Evolutionary conservation across 2,797 vertebrate species (phyloP), one percentile per base, ranked within the genome.

Genomic region (Eospalax fontanierii): DNA sequence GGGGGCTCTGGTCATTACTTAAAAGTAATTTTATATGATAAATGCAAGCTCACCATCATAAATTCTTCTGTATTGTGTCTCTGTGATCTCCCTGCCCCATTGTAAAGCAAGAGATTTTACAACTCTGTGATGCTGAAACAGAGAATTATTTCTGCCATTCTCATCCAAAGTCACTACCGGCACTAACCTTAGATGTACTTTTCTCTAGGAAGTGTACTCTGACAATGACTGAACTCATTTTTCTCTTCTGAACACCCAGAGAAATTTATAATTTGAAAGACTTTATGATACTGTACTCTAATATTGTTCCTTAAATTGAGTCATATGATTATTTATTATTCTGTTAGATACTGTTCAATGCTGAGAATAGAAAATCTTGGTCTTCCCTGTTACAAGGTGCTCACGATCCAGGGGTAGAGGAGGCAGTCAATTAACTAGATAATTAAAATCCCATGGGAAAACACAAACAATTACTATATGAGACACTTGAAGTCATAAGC

Each of bases 41-140:
- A 90, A 88, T 87, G 85, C 84, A 81, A 81, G 75, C 24, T 61
- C 30, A 84, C 38, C 90, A 26, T 87, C 38, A 76, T 18, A 68
- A 74, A 71, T 63, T 83, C 28, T 91, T 93, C 46, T 86, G 30
- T 92, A 54, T 80, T 90, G 76, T 40, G 46, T 86, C 61, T 95
- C 40, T 78, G 61, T 93, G 18, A 89, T 75, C 18, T n/a, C 40
- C 33, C 33, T 94, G 30, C 33, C 35, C 14, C 74, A 43, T 74
- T 83, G 59, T 68, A 76, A 85, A 94, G 81, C 50, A 71, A 91
- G 33, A 71, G 40, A 43, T 74, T 95, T 94, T 84, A 14, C 18
- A 87, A 87, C 18, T 71, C 66, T 79, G n/a, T 85, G 33, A 80
- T 89, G 15, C 26, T 81, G 14, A 66, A 90, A 12, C 26, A 59